Evolutionary conservation across 2,888 invertebrate genomes (phyloP).

Genomic region (Chymomyza fuscimana): DNA sequence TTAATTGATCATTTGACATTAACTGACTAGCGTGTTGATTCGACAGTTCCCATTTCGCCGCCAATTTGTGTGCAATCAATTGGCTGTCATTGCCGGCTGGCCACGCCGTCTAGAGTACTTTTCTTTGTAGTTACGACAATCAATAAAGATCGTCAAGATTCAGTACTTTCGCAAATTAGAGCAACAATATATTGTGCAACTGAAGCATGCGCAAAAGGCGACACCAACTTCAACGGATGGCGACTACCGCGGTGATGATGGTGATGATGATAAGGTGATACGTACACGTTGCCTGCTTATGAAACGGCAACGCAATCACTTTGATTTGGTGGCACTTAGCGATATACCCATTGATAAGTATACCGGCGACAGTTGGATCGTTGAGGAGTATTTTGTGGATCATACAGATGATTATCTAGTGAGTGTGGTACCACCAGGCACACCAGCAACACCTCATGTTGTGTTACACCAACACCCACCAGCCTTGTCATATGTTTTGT

Average conservation of each 20-base stretch:
- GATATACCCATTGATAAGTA: slow-evolving; percentile 71
- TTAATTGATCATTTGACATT: slow-evolving; percentile 66
- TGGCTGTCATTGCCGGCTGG: slow-evolving; percentile 9
- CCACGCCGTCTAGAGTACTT: slow-evolving; percentile 20
- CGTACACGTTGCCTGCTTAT: slow-evolving; percentile 53
- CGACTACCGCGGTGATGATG: slow-evolving; percentile 1
- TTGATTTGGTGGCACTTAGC: slow-evolving; percentile 74
- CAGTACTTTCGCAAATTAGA: slow-evolving; percentile 74
- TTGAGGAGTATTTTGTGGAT: slow-evolving; percentile 76
- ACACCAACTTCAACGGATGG: slow-evolving; percentile 25
- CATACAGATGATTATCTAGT: slow-evolving; percentile 73
- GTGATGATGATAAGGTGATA: slow-evolving; percentile 19
- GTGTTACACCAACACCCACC: background rate
- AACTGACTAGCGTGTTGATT: slow-evolving; percentile 48
- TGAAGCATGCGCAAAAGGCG: slow-evolving; percentile 51
- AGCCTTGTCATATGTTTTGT: background rate
- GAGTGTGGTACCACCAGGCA: slow-evolving; percentile 45
- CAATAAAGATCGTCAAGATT: slow-evolving; percentile 63
- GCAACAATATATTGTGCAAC: slow-evolving; percentile 40
- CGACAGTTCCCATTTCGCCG: slow-evolving; percentile 59
- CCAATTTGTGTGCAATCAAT: slow-evolving; percentile 44
- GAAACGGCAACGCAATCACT: slow-evolving; percentile 66
- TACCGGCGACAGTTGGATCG: slow-evolving; percentile 75
- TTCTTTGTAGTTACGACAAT: slow-evolving; percentile 23
- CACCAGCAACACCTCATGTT: background rate